Conservation (phyloP, 2,113 vertebrate species). For the Petrocephalus microphthalmus region DNA sequence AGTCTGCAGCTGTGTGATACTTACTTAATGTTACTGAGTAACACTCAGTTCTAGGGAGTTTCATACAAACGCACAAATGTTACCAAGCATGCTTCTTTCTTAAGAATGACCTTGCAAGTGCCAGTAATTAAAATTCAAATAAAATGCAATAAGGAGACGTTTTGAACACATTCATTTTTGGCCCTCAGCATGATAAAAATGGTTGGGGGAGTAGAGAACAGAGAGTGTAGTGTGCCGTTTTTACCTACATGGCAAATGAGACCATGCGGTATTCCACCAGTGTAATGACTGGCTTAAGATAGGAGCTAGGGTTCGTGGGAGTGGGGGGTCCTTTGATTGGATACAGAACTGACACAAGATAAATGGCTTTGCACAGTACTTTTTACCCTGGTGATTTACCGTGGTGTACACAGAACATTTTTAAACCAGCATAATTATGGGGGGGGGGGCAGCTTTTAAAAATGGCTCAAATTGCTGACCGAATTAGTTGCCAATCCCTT, state of each 20-base stretch:
- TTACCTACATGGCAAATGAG: not conserved
- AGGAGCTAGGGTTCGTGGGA: not conserved
- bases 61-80: not conserved
- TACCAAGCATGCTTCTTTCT: not conserved
- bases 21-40: not conserved
- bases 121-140: not conserved
- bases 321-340: not conserved
- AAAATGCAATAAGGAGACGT: not conserved
- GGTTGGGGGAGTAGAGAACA: not conserved
- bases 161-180: not conserved
- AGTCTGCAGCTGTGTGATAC: not conserved
- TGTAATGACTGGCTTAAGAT: not conserved
- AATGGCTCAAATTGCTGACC: conserved; percentile 22
- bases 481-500: conserved; percentile 1
- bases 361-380: conserved; percentile 31
- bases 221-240: not conserved
- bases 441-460: conserved; percentile 25
- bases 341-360: conserved; percentile 39
- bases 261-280: not conserved
- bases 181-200: not conserved
- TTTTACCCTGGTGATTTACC: conserved; percentile 13
- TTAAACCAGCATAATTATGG: conserved; percentile 33
- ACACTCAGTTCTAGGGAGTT: not conserved
- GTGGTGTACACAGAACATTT: conserved; percentile 21
- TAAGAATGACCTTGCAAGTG: not conserved